A percentile compares a stretch with the other conserved stretches of the same genome.
Conservation (phyloP, 1,140 invertebrate species). For the Aphelinus certus region DNA sequence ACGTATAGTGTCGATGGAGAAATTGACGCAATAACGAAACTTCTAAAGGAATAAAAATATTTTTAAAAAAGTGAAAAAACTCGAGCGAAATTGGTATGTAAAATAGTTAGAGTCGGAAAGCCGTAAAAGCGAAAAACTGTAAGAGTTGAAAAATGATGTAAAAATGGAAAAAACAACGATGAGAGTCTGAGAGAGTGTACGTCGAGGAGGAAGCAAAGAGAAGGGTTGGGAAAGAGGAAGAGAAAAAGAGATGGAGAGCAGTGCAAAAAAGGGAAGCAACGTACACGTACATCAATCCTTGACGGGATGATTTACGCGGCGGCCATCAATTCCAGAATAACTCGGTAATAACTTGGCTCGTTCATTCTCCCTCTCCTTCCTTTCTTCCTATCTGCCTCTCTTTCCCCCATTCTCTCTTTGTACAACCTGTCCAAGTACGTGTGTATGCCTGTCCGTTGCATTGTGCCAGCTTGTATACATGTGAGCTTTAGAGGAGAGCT, state of each 20-base stretch:
- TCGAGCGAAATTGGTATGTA: no score
- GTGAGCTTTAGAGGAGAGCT: conserved; percentile 18
- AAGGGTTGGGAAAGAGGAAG: conserved; percentile 14
- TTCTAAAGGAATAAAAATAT: no score
- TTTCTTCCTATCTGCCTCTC: conserved; percentile 32
- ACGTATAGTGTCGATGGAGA: no score
- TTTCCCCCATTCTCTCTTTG: conserved; percentile 21
- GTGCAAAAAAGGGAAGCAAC: conserved; percentile 43
- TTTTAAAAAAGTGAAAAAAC: no score
- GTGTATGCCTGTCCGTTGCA: not conserved
- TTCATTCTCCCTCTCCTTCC: conserved; percentile 25
- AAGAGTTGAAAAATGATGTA: not conserved
- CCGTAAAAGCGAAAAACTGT: no score
- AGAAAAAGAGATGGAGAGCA: conserved; percentile 36
- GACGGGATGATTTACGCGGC: conserved; percentile 58
- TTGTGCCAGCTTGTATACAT: conserved; percentile 6
- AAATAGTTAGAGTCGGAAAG: no score
- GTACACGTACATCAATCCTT: conserved; percentile 54
- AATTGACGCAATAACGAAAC: no score
- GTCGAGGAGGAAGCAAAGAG: no score
- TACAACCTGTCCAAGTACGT: conserved; percentile 2
- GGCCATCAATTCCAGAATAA: conserved; percentile 59
- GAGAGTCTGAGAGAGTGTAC: not conserved
- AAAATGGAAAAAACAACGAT: not conserved
- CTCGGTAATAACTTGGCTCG: conserved; percentile 57